Conservation (phyloP, 1,140 invertebrate genomes). For the Rhyzopertha dominica region DNA sequence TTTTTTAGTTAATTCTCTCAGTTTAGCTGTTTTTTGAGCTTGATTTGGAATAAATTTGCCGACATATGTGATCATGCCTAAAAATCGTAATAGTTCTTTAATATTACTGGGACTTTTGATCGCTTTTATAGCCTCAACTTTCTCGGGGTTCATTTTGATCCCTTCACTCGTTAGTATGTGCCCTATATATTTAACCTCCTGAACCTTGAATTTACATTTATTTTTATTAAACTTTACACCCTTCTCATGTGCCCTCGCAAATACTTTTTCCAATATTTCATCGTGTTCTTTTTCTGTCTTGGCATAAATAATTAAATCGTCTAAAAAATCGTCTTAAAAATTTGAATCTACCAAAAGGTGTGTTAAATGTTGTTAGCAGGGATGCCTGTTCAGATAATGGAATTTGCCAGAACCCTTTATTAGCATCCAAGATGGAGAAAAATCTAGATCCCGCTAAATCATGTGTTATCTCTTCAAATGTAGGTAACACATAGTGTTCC, state of each 20-base stretch:
- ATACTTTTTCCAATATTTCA: constrained; percentile 27
- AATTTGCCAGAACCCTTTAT: constrained; percentile 40
- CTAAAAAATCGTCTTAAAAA: constrained; percentile 35
- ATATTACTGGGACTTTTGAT: constrained; percentile 29
- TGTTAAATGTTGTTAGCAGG: constrained; percentile 43
- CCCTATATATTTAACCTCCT: constrained; percentile 38
- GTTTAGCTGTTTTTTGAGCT: constrained; percentile 22
- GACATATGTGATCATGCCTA: constrained; percentile 37
- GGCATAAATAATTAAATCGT: constrained; percentile 43
- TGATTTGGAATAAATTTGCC: constrained; percentile 32
- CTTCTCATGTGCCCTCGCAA: constrained; percentile 18
- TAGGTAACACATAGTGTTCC: constrained; percentile 44
- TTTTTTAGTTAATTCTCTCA: constrained; percentile 27
- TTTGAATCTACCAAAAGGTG: constrained; percentile 42
- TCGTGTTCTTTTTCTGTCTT: constrained; percentile 26
- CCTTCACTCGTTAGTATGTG: constrained; percentile 28
- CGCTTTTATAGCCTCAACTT: constrained; percentile 30
- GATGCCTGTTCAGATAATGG: constrained; percentile 31
- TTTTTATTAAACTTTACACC: constrained; percentile 32
- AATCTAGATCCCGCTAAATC: constrained; percentile 41
- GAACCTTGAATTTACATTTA: constrained; percentile 39
- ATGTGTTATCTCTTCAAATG: constrained; percentile 43
- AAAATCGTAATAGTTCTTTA: constrained; percentile 32
- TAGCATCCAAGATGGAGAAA: constrained; percentile 49
- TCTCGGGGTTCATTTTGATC: constrained; percentile 22